phyloP scores from a whole-genome alignment of 2,888 invertebrate species.

The Eledone cirrhosa region DNA sequence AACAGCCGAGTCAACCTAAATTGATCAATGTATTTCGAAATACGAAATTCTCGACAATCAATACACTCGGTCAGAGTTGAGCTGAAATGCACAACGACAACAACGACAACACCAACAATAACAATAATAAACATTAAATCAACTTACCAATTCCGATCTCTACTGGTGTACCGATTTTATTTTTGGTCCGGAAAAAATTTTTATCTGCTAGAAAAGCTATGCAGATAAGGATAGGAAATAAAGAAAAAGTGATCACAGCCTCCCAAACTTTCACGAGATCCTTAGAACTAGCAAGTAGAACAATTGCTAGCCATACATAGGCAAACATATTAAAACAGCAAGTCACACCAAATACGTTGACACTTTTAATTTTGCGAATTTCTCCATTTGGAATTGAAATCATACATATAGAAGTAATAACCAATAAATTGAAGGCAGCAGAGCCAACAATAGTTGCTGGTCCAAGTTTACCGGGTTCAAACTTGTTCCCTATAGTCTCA shows the following conservation, averaged over 20 bases:
- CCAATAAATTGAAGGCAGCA: constrained; percentile 71
- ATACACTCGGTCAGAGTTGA: too few relatives aligned
- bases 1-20: too few relatives aligned
- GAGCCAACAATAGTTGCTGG: constrained; percentile 73
- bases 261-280: constrained; percentile 71
- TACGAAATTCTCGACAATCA: too few relatives aligned
- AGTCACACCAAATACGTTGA: constrained; percentile 68
- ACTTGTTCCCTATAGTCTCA: constrained; percentile 67
- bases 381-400: constrained; percentile 68
- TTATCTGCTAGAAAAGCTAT: constrained; percentile 71
- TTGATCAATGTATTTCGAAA: too few relatives aligned
- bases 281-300: constrained; percentile 67
- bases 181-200: constrained; percentile 49
- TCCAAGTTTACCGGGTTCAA: constrained; percentile 69
- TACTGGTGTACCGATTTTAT: constrained; percentile 49
- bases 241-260: constrained; percentile 71
- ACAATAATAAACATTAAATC: neutral
- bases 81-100: too few relatives aligned
- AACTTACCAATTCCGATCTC: constrained; percentile 57
- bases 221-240: constrained; percentile 71
- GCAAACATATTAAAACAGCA: constrained; percentile 69
- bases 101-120: neutral
- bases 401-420: constrained; percentile 71
- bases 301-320: constrained; percentile 72
- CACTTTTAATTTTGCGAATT: constrained; percentile 65